phyloP scores from a whole-genome alignment of 2,113 vertebrate genomes.

The Narcine bancroftii region DNA sequence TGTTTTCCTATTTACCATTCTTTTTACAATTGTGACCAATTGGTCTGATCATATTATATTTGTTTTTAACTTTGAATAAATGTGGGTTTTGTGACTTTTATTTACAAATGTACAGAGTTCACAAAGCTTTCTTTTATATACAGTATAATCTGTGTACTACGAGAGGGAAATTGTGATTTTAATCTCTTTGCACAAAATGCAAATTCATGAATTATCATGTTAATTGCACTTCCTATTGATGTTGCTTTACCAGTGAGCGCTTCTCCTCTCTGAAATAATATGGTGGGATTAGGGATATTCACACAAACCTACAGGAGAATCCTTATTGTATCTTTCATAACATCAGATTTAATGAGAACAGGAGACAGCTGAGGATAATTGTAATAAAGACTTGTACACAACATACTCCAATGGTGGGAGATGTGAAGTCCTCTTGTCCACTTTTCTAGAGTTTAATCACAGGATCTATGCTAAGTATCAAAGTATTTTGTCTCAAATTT shows the following conservation, averaged over 20 bases:
- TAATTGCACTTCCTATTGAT: not conserved
- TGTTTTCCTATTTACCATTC: not conserved
- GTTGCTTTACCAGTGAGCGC: not conserved
- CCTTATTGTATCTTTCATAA: not conserved
- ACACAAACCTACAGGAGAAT: not conserved
- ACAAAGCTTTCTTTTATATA: not conserved
- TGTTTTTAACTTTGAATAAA: not conserved
- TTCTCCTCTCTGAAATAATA: not conserved
- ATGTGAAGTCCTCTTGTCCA: not conserved
- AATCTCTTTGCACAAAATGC: not conserved
- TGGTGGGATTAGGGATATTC: not conserved
- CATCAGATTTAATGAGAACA: not conserved
- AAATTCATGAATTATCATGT: constrained; percentile 13
- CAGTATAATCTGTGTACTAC: not conserved
- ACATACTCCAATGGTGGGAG: not conserved
- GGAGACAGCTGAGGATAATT: not conserved
- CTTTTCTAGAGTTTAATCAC: not conserved
- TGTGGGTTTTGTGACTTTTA: not conserved
- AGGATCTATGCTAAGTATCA: not conserved
- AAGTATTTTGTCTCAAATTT: not conserved
- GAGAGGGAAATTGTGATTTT: constrained; percentile 11
- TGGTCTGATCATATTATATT: not conserved
- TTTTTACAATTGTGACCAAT: not conserved
- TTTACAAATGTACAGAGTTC: not conserved
- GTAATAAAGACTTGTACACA: not conserved